Percentiles rank a stretch among this genome's conserved stretches.
Evolutionary conservation across 1,140 invertebrate genomes (phyloP).

Genomic region (Thrips palmi): DNA sequence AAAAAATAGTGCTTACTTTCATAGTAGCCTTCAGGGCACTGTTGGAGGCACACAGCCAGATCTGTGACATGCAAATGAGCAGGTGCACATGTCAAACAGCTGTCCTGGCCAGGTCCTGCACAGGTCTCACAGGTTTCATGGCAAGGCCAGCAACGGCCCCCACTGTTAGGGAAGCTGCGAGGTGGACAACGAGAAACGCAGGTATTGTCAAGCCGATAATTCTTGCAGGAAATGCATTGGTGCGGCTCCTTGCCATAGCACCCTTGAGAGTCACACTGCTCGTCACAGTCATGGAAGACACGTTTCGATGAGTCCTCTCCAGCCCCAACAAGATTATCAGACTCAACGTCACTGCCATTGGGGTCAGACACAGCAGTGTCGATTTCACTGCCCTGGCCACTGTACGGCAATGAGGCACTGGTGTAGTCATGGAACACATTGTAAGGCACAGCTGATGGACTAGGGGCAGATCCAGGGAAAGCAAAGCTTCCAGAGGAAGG

Average conservation of each 20-base stretch:
- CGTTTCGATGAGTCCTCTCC: no score
- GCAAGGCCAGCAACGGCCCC: conserved; percentile 56
- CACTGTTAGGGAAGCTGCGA: conserved; percentile 52
- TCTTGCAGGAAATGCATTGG: conserved; percentile 60
- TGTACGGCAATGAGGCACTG: no score
- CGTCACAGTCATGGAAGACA: conserved; percentile 60
- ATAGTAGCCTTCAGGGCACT: conserved; percentile 67
- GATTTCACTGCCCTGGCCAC: no score
- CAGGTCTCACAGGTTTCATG: conserved; percentile 68
- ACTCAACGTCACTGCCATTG: no score
- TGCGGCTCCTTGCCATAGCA: conserved; percentile 64
- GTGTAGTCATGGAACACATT: no score
- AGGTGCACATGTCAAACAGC: conserved; percentile 57
- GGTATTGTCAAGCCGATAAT: conserved; percentile 50
- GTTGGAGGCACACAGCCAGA: conserved; percentile 57
- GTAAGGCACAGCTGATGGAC: no score
- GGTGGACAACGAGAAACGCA: conserved; percentile 56
- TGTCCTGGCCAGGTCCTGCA: conserved; percentile 55
- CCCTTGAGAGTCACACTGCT: conserved; percentile 61
- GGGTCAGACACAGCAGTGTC: no score
- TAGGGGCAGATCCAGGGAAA: no score
- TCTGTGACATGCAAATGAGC: conserved; percentile 55
- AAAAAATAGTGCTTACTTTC: conserved; percentile 37
- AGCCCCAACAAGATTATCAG: no score
- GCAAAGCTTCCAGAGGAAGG: no score